A percentile compares a stretch with the other conserved stretches of the same genome.
Conservation (phyloP, 1,140 invertebrate genomes). For the Lepidostoma basale region DNA sequence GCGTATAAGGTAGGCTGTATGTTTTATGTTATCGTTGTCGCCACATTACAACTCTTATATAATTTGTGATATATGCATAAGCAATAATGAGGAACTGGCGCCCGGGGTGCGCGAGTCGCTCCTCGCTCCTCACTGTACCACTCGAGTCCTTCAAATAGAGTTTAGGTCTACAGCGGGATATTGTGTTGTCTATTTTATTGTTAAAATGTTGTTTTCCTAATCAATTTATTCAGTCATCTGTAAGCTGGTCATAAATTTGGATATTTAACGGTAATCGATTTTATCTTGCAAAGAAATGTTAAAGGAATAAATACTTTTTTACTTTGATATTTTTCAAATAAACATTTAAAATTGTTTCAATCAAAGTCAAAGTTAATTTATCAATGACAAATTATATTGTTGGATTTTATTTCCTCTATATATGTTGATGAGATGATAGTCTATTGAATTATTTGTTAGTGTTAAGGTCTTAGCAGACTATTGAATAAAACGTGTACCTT, state of each 20-base stretch:
- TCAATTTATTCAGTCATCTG: neutral
- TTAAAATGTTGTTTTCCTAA: constrained; percentile 1
- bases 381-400: constrained; percentile 31
- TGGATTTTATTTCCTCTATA: constrained; percentile 35
- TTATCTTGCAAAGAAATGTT: neutral
- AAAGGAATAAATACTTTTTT: neutral
- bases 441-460: constrained; percentile 34
- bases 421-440: constrained; percentile 32
- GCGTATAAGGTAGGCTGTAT: neutral
- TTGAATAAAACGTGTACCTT: constrained; percentile 38
- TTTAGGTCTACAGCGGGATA: constrained; percentile 14
- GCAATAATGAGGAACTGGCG: constrained; percentile 29
- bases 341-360: constrained; percentile 10
- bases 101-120: constrained; percentile 8
- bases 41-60: constrained; percentile 24
- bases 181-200: constrained; percentile 19
- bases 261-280: constrained; percentile 1
- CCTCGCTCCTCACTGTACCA: neutral
- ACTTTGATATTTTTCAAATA: neutral
- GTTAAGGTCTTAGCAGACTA: constrained; percentile 32
- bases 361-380: constrained; percentile 23
- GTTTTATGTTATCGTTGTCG: constrained; percentile 17
- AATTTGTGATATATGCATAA: constrained; percentile 38
- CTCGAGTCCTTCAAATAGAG: constrained; percentile 15
- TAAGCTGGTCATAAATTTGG: constrained; percentile 16